Conservation (phyloP, 2,888 invertebrate species). For the Pollenia griseotomentosa region DNA sequence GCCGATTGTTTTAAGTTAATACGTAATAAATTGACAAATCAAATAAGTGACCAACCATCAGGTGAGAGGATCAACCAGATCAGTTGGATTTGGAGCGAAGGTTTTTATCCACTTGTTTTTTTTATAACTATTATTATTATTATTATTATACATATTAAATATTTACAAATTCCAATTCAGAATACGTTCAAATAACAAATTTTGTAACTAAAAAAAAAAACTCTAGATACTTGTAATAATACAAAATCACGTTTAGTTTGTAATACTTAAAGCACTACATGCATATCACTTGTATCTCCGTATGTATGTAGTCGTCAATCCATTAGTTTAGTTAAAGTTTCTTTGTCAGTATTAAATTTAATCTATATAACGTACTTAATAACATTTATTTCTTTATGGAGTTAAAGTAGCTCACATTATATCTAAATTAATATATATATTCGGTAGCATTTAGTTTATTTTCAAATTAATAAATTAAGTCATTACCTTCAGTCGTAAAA, state of each 20-base stretch:
- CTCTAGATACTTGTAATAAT: slow-evolving; percentile 13
- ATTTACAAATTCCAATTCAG: slow-evolving; percentile 76
- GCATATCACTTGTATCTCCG: background rate
- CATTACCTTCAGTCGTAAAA: no score
- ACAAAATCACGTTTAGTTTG: slow-evolving; percentile 39
- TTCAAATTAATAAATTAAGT: background rate
- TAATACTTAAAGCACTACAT: slow-evolving; percentile 30
- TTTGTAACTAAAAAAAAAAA: slow-evolving; percentile 17
- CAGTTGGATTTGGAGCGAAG: slow-evolving; percentile 90
- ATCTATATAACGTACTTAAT: background rate
- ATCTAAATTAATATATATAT: background rate
- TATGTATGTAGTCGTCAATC: slow-evolving; percentile 26
- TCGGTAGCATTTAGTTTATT: slow-evolving; percentile 28
- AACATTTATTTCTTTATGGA: background rate
- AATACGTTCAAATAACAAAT: slow-evolving; percentile 60
- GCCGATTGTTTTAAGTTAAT: slow-evolving; percentile 91
- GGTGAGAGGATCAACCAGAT: slow-evolving; percentile 93
- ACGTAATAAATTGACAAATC: slow-evolving; percentile 96
- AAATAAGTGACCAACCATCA: slow-evolving; percentile 98
- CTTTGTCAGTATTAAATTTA: slow-evolving; percentile 21
- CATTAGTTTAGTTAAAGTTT: slow-evolving; percentile 19
- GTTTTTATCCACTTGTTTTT: slow-evolving; percentile 88
- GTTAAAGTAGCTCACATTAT: slow-evolving; percentile 50
- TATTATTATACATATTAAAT: slow-evolving; percentile 60
- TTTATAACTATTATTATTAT: slow-evolving; percentile 37